Base-by-base conservation (phyloP, 2,888 invertebrate species). In the Dexiosoma caninum region DNA sequence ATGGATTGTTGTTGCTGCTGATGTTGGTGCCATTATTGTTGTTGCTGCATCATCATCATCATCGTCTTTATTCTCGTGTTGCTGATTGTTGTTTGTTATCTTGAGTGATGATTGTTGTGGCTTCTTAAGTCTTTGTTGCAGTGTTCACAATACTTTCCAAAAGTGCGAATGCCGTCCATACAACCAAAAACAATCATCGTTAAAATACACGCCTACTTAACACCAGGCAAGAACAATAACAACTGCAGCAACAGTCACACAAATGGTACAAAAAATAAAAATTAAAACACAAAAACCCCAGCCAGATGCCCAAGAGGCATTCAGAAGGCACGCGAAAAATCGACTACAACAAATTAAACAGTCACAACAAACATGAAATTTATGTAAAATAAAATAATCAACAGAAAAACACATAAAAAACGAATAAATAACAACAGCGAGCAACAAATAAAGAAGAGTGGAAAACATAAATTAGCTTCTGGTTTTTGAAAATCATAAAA, bases 391-490 rank as follows among this genome's bases (percentile, higher is more conserved):
- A 74, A 69, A 62, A 82, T 32, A 40, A 42, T 57, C 19, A 46
- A 60, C 59, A 69, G 23, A 40, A 16, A 57, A 14, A 57, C 3
- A 74, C 70, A 84, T 83, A 81, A 85, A 19, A 83, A 84, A 84
- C 84, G 59, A 59, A 19, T 35, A 75, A 64, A 27, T 37, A 75
- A 62, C 57, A 57, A 83, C 83, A 84, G 35, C 84, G 84, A 84
- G 84, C 30, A 60, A 62, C 42, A 62, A 72, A 42, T 19, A 14
- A 44, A 21, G 8, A n/a, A 19, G 12, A 30, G 59, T 23, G 35
- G 40, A 77, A 78, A 85, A 84, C 87, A 86, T 86, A 88, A 88
- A 88, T 88, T 88, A 86, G 88, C 87, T 88, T 84, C 87, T 88
- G 87, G 87, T 88, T 86, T 88, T 88, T 86, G 87, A 84, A 86